Percentiles rank a stretch among this genome's conserved stretches.
These are phyloP conservation scores for Mus spicilegus DNA, from an alignment of 2,113 vertebrate genomes.

Conservation along the genomic window DNA sequence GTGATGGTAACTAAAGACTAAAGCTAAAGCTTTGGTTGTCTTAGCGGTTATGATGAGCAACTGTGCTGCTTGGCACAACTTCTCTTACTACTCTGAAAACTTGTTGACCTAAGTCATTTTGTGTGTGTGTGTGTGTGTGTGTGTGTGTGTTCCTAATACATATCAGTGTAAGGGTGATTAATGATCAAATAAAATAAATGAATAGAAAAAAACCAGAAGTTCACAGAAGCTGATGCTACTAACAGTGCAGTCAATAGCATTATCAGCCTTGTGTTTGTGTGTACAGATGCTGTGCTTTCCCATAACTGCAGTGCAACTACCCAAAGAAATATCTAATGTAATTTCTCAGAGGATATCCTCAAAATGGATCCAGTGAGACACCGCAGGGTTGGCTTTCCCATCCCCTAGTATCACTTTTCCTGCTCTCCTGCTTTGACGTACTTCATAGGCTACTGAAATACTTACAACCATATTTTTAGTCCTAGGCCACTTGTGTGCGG, in stretches of 20 bases:
- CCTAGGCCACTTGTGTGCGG: no score
- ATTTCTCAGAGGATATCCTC: background rate
- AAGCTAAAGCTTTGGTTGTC: background rate
- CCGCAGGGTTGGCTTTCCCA: no score
- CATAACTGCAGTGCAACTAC: background rate
- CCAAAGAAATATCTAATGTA: background rate
- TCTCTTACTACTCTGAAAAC: slow-evolving; percentile 21
- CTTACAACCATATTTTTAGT: background rate
- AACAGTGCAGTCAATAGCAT: no score
- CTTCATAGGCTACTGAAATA: background rate
- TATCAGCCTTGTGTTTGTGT: background rate
- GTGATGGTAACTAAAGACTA: background rate
- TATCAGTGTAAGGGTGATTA: slow-evolving; percentile 11
- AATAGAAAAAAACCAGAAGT: background rate
- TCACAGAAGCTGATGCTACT: background rate
- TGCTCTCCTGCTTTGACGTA: background rate
- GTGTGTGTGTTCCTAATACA: background rate
- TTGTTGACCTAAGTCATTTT: background rate
- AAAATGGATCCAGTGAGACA: background rate
- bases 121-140: no score
- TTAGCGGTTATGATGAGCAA: slow-evolving; percentile 9
- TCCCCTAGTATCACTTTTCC: background rate
- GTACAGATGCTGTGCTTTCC: background rate
- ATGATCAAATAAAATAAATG: background rate
- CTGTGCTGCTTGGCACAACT: background rate